A percentile compares a stretch with the other conserved stretches of the same genome.
These are phyloP conservation scores for Solea solea DNA, from an alignment of 2,113 vertebrate genomes.

Conservation along the genomic window DNA sequence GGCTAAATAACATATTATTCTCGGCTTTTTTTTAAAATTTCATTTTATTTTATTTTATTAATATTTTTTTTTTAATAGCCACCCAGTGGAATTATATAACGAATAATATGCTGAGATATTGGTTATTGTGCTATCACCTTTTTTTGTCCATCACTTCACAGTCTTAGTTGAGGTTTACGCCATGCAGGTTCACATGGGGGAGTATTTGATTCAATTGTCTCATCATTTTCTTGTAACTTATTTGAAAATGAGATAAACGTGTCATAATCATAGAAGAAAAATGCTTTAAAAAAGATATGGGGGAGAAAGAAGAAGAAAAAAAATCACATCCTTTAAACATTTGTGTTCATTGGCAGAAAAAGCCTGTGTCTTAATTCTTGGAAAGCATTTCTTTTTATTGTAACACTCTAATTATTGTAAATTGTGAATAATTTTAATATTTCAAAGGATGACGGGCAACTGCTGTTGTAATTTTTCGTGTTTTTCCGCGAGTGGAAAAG, in stretches of 20 bases:
- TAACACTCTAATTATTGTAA: constrained; percentile 93
- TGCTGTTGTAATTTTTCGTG: constrained; percentile 92
- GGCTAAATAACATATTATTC: constrained; percentile 80
- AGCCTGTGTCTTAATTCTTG: constrained; percentile 77
- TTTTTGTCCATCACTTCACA: constrained; percentile 77
- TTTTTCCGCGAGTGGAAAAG: constrained; percentile 87
- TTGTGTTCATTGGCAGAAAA: constrained; percentile 81
- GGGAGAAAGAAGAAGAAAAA: neutral
- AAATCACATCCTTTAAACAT: constrained; percentile 80
- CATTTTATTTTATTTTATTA: neutral
- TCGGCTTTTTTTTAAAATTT: constrained; percentile 60
- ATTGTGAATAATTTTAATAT: constrained; percentile 96
- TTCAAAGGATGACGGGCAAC: constrained; percentile 85
- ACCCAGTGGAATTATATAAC: constrained; percentile 76
- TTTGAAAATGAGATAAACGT: constrained; percentile 74
- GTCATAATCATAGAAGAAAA: constrained; percentile 77
- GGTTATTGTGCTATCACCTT: constrained; percentile 83
- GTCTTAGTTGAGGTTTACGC: constrained; percentile 77
- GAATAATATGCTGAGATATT: constrained; percentile 77
- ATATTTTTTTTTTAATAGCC: constrained; percentile 65
- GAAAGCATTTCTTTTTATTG: constrained; percentile 84
- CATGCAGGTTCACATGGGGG: constrained; percentile 75
- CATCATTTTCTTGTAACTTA: constrained; percentile 75
- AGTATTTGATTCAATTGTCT: constrained; percentile 63
- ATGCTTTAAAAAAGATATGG: constrained; percentile 83